Percentiles rank a stretch among this genome's conserved stretches.
phyloP scores from a whole-genome alignment of 2,113 vertebrate genomes.

The Prunella fulvescens region DNA sequence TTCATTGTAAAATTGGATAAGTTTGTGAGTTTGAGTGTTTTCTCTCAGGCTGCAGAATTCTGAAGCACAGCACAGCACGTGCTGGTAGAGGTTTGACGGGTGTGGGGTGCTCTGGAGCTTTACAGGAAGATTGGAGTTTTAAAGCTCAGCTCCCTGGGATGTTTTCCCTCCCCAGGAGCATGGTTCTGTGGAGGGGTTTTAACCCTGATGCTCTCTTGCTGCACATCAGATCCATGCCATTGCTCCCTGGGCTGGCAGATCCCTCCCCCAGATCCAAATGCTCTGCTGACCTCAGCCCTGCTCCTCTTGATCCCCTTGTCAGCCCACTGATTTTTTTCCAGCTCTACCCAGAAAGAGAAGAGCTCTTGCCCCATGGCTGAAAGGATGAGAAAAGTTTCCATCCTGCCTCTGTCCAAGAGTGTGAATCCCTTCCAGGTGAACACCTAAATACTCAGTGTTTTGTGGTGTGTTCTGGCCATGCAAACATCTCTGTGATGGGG shows the following conservation, averaged over 20 bases:
- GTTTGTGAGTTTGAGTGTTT: neutral
- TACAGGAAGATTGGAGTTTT: neutral
- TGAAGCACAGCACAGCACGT: rapidly evolving
- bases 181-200: rapidly evolving
- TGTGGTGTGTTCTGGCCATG: rapidly evolving
- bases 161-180: neutral
- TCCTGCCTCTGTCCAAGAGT: neutral
- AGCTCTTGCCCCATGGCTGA: rapidly evolving
- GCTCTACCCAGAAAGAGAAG: neutral
- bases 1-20: neutral
- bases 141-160: neutral
- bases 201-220: neutral
- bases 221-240: neutral
- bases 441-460: neutral
- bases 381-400: neutral
- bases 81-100: rapidly evolving
- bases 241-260: neutral
- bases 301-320: neutral
- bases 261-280: neutral
- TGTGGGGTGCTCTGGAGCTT: neutral
- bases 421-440: rapidly evolving
- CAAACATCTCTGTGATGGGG: neutral
- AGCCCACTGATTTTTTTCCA: neutral
- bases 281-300: neutral
- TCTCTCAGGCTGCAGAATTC: neutral